Conservation (phyloP, 1,140 invertebrate genomes). For the Daktulosphaira vitifoliae region DNA sequence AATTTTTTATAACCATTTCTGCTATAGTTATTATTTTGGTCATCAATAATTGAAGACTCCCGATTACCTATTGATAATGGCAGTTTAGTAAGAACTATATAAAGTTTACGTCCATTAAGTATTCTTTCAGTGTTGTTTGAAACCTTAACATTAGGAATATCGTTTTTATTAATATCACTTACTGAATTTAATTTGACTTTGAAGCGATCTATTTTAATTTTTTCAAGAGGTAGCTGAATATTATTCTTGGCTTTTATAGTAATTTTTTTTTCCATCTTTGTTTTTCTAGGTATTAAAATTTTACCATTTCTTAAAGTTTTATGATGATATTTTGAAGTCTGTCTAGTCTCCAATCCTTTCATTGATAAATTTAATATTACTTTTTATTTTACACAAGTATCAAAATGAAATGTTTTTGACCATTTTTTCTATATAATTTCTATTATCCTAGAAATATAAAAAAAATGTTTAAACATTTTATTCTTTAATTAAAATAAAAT, state of each 20-base stretch:
- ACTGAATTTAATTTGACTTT: background rate
- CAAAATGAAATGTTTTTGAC: too few relatives aligned
- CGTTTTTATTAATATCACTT: background rate
- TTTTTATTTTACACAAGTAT: too few relatives aligned
- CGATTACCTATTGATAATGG: background rate
- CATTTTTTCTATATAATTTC: too few relatives aligned
- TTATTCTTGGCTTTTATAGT: background rate
- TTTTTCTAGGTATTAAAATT: background rate
- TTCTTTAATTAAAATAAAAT: too few relatives aligned
- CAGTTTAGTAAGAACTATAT: background rate
- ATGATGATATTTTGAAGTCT: background rate
- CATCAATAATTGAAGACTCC: background rate
- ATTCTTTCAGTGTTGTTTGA: background rate
- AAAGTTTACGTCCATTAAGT: background rate
- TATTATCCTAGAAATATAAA: too few relatives aligned
- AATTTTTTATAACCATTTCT: constrained; percentile 19
- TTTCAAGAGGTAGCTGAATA: background rate
- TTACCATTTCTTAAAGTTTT: constrained; percentile 25
- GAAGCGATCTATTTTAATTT: background rate
- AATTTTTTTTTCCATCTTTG: background rate
- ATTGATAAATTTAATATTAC: constrained; percentile 1
- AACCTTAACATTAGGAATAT: background rate
- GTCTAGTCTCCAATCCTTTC: background rate
- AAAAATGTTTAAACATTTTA: too few relatives aligned
- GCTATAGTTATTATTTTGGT: background rate